Base-by-base conservation (phyloP, 2,888 invertebrate species). In the Ornithoptera alexandrae region DNA sequence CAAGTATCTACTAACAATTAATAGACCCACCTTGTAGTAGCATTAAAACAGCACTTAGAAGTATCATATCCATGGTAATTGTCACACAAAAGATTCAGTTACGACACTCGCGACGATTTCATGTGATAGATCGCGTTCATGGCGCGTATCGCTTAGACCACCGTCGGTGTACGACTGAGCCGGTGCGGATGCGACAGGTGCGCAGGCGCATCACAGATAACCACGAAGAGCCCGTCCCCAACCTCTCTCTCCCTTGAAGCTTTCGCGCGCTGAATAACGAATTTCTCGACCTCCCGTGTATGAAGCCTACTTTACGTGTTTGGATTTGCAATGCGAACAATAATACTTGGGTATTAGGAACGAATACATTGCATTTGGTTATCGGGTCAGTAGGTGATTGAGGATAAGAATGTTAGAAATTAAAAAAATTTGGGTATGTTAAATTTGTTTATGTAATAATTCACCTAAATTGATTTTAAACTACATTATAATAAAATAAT, bases 201-300 rank as follows among this genome's bases (percentile, higher is more conserved):
- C 75, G 76, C 74, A 57, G 59, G 72, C 74, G 76, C 75, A 75
- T 71, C 72, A 58, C 70, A 62, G 68, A 61, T 62, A 68, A 59
- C 66, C 66, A 68, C 63, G 66, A 64, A 70, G 67, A 64, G 50
- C 71, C 50, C 67, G 46, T 72, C 75, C 70, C 67, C 59, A 24
- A 42, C 71, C 67, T 63, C 73, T 62, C 71, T 68, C 74, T 30
- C 66, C 71, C 67, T 72, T 71, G 68, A 78, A 84, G 86, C 84
- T 86, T 87, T 86, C 86, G 86, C 87, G 87, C 76, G 82, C 85
- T 81, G 85, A 88, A 86, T 88, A 85, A 83, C 77, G 74, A 83
- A 87, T 86, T 83, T 83, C 82, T 81, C 80, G 78, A 75, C 74
- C 80, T 80, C 81, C 83, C 78, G 82, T 80, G 79, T 78, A 77